phyloP scores from a whole-genome alignment of 2,113 vertebrate genomes.

The Phasianus colchicus region DNA sequence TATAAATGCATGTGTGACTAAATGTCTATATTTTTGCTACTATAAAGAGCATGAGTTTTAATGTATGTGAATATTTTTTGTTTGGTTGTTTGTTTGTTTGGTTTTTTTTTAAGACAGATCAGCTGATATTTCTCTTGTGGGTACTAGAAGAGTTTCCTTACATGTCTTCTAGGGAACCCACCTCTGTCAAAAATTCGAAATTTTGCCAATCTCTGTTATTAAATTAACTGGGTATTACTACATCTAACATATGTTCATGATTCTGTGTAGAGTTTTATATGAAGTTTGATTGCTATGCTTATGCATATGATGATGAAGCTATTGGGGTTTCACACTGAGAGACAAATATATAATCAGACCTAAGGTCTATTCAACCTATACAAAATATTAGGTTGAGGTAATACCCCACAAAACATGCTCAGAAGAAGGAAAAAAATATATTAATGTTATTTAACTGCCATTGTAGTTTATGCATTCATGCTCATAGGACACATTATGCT shows the following conservation, averaged over 20 bases:
- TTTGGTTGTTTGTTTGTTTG: background rate
- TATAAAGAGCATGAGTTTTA: background rate
- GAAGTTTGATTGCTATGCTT: background rate
- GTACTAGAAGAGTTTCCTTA: background rate
- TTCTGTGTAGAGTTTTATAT: background rate
- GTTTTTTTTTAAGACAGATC: background rate
- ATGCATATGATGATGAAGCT: background rate
- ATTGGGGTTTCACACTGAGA: fast-evolving
- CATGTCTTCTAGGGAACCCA: background rate
- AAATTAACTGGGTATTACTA: background rate
- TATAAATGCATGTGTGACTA: background rate
- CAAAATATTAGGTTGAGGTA: background rate
- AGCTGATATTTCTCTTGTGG: background rate
- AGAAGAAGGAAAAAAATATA: fast-evolving
- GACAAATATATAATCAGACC: background rate
- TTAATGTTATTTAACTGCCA: background rate
- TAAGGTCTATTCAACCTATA: background rate
- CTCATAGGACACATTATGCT: fast-evolving
- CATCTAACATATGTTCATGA: background rate
- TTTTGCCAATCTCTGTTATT: background rate
- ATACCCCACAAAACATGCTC: background rate
- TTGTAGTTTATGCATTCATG: background rate
- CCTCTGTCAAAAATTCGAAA: background rate
- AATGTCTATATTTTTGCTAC: background rate
- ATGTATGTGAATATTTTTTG: background rate